phyloP scores from a whole-genome alignment of 2,888 invertebrate species.

The Lypha dubia region DNA sequence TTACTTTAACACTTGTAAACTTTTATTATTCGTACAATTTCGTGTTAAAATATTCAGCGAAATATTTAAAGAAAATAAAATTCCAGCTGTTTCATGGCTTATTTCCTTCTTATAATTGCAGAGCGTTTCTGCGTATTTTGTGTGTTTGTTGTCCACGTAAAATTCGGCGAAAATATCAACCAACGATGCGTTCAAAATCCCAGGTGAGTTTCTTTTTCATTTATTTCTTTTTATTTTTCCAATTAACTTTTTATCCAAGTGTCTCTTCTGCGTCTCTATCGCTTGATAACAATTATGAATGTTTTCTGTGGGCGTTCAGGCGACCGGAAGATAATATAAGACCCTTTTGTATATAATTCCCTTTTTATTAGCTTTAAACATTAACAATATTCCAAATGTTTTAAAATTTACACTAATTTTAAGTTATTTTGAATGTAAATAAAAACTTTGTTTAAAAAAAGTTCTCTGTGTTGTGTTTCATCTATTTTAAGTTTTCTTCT shows the following conservation, averaged over 20 bases:
- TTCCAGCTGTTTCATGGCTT: background rate
- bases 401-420: conserved; percentile 66
- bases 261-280: background rate
- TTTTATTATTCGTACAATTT: conserved; percentile 17
- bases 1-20: conserved; percentile 14
- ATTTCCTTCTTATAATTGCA: conserved; percentile 84
- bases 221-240: background rate
- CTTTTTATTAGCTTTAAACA: conserved; percentile 41
- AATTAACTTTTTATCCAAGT: background rate
- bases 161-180: conserved; percentile 91
- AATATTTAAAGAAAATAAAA: background rate
- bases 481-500: background rate
- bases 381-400: conserved; percentile 47
- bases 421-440: conserved; percentile 40
- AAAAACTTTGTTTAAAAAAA: background rate
- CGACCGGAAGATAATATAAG: background rate
- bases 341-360: conserved; percentile 23
- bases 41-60: background rate
- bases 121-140: conserved; percentile 95
- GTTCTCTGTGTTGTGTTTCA: background rate
- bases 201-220: conserved; percentile 86
- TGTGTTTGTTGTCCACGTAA: conserved; percentile 95
- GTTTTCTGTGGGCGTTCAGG: background rate
- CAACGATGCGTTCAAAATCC: conserved; percentile 93
- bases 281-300: background rate